These are phyloP conservation scores for Eurytoma adleriae DNA, from an alignment of 2,888 invertebrate genomes.

Conservation along the genomic window DNA sequence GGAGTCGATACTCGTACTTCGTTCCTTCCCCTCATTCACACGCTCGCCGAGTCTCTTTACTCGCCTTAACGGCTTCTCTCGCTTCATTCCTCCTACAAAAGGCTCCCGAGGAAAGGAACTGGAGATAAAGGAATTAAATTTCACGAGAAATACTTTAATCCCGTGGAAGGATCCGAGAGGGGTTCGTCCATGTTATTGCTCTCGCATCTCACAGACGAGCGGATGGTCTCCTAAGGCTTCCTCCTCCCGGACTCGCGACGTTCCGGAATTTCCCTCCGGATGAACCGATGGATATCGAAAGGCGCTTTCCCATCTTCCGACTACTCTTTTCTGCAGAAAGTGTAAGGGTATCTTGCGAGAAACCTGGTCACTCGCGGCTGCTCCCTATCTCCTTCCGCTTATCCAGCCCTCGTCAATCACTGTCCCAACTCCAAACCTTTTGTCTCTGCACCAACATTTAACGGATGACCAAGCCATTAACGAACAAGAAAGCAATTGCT, in stretches of 20 bases:
- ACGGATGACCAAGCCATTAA: conserved; percentile 15
- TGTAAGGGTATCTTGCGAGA: not conserved
- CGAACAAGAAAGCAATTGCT: conserved; percentile 26
- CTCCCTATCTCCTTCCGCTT: conserved; percentile 1
- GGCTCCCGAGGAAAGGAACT: not conserved
- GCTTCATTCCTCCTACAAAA: conserved; percentile 3
- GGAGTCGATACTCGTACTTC: not conserved
- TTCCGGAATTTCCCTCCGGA: conserved; percentile 45
- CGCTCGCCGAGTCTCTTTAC: not conserved
- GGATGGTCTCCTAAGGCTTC: conserved; percentile 26
- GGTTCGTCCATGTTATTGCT: not conserved
- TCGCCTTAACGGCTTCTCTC: not conserved
- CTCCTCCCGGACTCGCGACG: not conserved
- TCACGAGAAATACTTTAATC: conserved; percentile 37
- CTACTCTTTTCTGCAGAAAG: not conserved
- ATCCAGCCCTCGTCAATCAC: conserved; percentile 51
- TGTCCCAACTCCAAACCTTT: conserved; percentile 22
- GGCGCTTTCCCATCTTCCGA: not conserved
- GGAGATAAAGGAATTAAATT: conserved; percentile 48
- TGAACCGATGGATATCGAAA: conserved; percentile 21
- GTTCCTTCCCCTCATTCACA: not conserved
- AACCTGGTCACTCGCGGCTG: conserved; percentile 14
- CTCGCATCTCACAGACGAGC: not conserved
- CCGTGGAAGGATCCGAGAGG: not conserved
- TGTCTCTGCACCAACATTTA: not conserved